Conservation (phyloP, 2,888 invertebrate species). For the Synergus umbraculus region DNA sequence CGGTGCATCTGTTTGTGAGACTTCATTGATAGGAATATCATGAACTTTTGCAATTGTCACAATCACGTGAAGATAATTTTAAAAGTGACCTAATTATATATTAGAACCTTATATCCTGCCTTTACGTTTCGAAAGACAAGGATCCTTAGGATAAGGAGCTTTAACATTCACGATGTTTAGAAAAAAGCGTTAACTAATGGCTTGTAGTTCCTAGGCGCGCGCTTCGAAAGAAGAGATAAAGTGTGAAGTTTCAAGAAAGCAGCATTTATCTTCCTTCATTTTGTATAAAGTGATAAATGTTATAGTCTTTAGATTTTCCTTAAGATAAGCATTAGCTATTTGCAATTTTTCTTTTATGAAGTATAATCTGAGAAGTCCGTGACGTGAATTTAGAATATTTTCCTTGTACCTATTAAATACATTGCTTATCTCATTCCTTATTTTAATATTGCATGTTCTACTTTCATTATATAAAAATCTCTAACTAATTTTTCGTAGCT, state of each 20-base stretch:
- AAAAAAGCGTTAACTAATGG: conserved; percentile 8
- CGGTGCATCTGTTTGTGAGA: conserved; percentile 11
- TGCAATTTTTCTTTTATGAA: background rate
- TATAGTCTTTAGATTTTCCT: conserved; percentile 28
- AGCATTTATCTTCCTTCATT: conserved; percentile 6
- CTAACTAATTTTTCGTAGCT: no score
- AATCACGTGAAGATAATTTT: conserved; percentile 17
- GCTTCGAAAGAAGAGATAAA: background rate
- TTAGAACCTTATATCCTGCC: background rate
- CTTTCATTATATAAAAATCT: no score
- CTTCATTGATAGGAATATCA: conserved; percentile 20
- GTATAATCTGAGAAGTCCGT: background rate
- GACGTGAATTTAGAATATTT: background rate
- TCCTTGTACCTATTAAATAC: background rate
- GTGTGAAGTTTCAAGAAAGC: conserved; percentile 26
- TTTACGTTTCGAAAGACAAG: background rate
- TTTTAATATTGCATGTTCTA: no score
- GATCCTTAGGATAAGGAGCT: background rate
- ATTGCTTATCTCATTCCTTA: no score
- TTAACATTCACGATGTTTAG: background rate
- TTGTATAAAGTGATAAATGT: conserved; percentile 28
- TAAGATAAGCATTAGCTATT: conserved; percentile 15
- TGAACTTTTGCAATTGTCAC: conserved; percentile 12
- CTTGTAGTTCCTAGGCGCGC: background rate
- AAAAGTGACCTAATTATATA: background rate